phyloP scores from a whole-genome alignment of 2,797 vertebrate species.

The Gobionotothen gibberifrons region DNA sequence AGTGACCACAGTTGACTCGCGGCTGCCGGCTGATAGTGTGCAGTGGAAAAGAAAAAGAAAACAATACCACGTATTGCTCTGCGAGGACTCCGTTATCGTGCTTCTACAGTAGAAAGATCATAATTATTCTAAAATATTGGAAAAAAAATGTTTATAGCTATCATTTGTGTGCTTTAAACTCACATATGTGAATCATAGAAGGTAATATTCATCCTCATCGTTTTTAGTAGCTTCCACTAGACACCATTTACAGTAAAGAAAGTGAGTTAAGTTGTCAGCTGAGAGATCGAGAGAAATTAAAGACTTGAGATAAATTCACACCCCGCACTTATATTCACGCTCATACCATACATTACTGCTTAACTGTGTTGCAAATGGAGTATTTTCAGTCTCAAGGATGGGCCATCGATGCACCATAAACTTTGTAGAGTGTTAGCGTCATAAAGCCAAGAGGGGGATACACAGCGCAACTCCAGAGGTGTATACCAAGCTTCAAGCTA shows the following conservation, averaged over 20 bases:
- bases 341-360: slow-evolving; percentile 59
- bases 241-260: slow-evolving; percentile 40
- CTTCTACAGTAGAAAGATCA: not conserved
- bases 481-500: slow-evolving; percentile 49
- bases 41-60: slow-evolving; percentile 30
- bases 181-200: slow-evolving; percentile 10
- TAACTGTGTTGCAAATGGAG: slow-evolving; percentile 70
- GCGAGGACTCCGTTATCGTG: slow-evolving; percentile 13
- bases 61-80: slow-evolving; percentile 29
- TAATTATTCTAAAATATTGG: slow-evolving; percentile 9
- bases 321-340: slow-evolving; percentile 44
- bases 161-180: slow-evolving; percentile 21
- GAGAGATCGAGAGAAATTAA: slow-evolving; percentile 44
- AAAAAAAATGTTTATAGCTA: not conserved
- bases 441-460: slow-evolving; percentile 54
- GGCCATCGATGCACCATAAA: slow-evolving; percentile 64
- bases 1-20: slow-evolving; percentile 68
- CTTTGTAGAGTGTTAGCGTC: slow-evolving; percentile 36
- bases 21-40: slow-evolving; percentile 46
- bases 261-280: slow-evolving; percentile 45
- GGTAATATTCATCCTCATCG: slow-evolving; percentile 24
- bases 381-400: slow-evolving; percentile 64
- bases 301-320: slow-evolving; percentile 52
- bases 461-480: slow-evolving; percentile 37
- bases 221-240: slow-evolving; percentile 28